Evolutionary conservation across 2,797 vertebrate species (phyloP).

Genomic region (Morelia viridis): DNA sequence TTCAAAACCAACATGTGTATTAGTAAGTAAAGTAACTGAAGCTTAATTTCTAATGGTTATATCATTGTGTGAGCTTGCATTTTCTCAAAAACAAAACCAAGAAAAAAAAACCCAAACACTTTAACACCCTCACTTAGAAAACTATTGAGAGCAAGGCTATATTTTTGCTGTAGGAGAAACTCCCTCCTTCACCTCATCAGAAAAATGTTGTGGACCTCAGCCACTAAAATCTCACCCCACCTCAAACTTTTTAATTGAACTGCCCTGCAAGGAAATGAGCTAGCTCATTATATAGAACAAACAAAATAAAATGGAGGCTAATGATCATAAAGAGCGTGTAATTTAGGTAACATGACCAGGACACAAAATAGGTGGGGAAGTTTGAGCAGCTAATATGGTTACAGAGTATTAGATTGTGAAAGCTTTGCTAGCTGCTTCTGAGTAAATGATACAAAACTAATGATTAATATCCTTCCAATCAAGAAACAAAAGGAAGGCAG

Average conservation of each 20-base stretch:
- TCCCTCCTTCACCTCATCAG: background rate
- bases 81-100: background rate
- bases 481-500: background rate
- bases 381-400: background rate
- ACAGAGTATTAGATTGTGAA: background rate
- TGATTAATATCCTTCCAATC: background rate
- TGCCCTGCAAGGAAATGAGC: background rate
- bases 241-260: background rate
- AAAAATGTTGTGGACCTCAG: background rate
- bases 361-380: background rate
- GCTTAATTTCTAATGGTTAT: background rate
- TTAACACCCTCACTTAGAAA: background rate
- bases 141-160: background rate
- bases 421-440: background rate
- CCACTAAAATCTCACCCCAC: background rate
- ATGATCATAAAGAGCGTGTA: slow-evolving; percentile 14
- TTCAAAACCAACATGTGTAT: background rate
- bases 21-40: background rate
- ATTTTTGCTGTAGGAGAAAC: background rate
- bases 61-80: background rate
- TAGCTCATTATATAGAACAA: background rate
- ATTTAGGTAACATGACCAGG: background rate
- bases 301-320: background rate
- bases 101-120: too few species aligned
- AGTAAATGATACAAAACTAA: background rate